Conservation (phyloP, 2,797 vertebrate species). For the Holocentrus rufus region DNA sequence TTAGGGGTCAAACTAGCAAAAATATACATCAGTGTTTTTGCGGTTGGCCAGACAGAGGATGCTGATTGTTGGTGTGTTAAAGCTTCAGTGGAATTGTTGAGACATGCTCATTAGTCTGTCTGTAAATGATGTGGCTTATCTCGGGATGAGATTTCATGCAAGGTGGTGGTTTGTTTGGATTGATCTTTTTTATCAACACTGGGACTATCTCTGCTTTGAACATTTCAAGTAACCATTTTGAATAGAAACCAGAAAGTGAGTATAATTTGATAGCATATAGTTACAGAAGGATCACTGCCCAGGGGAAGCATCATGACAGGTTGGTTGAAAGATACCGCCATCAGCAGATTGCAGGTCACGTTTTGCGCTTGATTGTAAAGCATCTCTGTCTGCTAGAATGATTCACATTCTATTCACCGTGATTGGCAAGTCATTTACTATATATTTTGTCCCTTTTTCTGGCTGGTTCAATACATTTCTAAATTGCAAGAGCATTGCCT, state of each 20-base stretch:
- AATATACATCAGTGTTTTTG: slow-evolving; percentile 1
- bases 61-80: neutral
- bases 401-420: slow-evolving; percentile 32
- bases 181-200: neutral
- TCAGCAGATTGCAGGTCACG: slow-evolving; percentile 31
- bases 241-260: slow-evolving; percentile 7
- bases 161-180: neutral
- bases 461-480: slow-evolving; percentile 12
- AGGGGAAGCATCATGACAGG: slow-evolving; percentile 30
- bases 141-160: neutral
- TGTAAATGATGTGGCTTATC: slow-evolving; percentile 7
- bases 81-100: neutral
- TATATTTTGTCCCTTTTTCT: slow-evolving; percentile 24
- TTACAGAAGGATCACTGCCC: slow-evolving; percentile 16
- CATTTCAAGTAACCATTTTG: neutral
- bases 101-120: neutral
- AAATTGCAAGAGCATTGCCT: slow-evolving; percentile 18
- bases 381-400: slow-evolving; percentile 25
- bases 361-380: slow-evolving; percentile 28
- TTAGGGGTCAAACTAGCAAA: slow-evolving; percentile 49
- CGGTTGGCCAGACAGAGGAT: neutral
- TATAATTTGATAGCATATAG: slow-evolving; percentile 10
- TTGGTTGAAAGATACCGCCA: slow-evolving; percentile 10
- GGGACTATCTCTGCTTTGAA: neutral
- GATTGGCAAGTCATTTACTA: slow-evolving; percentile 17